These are phyloP conservation scores for Toxostoma redivivum DNA, from an alignment of 2,113 vertebrate genomes.

Conservation along the genomic window DNA sequence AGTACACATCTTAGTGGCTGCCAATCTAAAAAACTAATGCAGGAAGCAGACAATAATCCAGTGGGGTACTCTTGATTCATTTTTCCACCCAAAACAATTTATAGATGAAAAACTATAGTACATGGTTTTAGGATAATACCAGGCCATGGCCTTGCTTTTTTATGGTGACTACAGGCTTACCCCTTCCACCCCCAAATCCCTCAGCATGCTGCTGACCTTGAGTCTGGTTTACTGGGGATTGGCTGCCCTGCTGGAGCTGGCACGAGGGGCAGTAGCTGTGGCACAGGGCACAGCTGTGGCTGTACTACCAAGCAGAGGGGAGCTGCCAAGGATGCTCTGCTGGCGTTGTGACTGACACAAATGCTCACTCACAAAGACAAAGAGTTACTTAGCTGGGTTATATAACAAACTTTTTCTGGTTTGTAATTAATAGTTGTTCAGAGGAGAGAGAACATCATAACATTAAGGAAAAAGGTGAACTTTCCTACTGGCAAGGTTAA, in stretches of 20 bases:
- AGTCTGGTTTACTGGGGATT: not conserved
- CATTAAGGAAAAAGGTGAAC: not conserved
- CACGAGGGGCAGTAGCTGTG: not conserved
- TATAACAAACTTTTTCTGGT: not conserved
- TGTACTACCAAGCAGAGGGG: fast-evolving
- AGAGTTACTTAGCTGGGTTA: not conserved
- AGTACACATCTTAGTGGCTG: not conserved
- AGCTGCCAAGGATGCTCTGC: not conserved
- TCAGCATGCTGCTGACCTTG: not conserved
- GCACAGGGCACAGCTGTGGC: not conserved
- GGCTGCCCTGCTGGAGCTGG: not conserved
- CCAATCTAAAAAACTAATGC: not conserved
- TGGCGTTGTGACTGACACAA: fast-evolving
- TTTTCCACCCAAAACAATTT: not conserved
- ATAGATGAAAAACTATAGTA: not conserved
- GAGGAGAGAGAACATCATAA: not conserved
- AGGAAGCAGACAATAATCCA: not conserved
- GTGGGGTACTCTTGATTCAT: not conserved
- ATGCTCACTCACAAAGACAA: not conserved
- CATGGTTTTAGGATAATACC: not conserved
- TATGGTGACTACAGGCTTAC: not conserved
- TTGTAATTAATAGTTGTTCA: not conserved
- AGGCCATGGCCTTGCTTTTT: not conserved
- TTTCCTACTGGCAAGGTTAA: not conserved
- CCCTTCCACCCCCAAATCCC: not conserved